These are phyloP conservation scores for Benthosema pterotum DNA, from an alignment of 2,797 vertebrate genomes.

Conservation along the genomic window DNA sequence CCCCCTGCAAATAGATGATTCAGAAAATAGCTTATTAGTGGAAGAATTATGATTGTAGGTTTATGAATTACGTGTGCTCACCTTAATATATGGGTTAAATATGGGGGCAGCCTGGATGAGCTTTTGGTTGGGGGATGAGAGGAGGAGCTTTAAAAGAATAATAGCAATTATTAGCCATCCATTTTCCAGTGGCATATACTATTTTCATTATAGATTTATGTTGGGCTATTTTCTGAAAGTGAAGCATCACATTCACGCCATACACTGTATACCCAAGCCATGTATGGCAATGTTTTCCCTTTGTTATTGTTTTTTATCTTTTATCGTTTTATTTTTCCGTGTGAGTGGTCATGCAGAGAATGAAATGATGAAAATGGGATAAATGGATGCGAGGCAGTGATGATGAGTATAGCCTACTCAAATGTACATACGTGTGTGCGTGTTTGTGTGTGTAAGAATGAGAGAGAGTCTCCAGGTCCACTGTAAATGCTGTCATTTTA, in stretches of 20 bases:
- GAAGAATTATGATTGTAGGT: constrained; percentile 1
- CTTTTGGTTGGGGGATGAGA: constrained; percentile 15
- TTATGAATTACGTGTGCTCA: neutral
- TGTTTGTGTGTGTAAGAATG: no score
- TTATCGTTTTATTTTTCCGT: constrained; percentile 69
- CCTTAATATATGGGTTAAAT: neutral
- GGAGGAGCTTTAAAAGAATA: constrained; percentile 60
- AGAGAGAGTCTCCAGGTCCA: no score
- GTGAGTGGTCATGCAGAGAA: constrained; percentile 24
- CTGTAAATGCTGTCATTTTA: constrained; percentile 34
- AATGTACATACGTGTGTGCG: no score
- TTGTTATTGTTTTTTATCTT: constrained; percentile 57
- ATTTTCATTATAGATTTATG: constrained; percentile 72
- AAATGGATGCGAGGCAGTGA: no score
- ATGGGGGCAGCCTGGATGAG: constrained; percentile 32
- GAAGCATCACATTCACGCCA: constrained; percentile 81
- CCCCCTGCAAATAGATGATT: no score
- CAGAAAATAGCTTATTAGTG: no score
- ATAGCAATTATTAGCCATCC: constrained; percentile 74
- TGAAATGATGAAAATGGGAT: constrained; percentile 1
- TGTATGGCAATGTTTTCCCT: constrained; percentile 76
- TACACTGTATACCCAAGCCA: constrained; percentile 75
- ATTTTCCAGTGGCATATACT: constrained; percentile 67
- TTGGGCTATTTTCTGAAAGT: constrained; percentile 63
- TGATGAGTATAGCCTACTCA: no score